Evolutionary conservation across 2,113 vertebrate genomes (phyloP).

Genomic region (Chaetura pelagica): DNA sequence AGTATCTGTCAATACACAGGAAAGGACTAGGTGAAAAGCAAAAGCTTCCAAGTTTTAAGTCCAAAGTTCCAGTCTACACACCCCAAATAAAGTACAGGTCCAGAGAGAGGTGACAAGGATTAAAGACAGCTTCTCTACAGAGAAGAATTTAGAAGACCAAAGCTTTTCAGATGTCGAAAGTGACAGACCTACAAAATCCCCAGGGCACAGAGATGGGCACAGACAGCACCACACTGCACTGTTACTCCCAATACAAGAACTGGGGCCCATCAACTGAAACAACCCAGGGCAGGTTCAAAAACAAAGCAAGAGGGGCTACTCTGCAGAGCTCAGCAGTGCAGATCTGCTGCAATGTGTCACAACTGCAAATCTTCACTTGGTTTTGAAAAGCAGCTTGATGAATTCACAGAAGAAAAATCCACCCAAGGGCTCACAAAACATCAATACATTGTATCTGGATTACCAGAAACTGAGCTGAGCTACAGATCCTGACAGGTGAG

Average conservation of each 20-base stretch:
- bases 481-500: background rate
- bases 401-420: background rate
- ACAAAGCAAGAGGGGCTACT: background rate
- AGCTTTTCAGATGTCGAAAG: background rate
- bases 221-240: background rate
- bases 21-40: background rate
- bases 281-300: accelerated
- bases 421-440: background rate
- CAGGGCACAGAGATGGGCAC: background rate
- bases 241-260: background rate
- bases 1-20: background rate
- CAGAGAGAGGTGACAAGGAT: background rate
- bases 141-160: background rate
- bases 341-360: accelerated
- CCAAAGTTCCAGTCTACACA: background rate
- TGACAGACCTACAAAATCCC: background rate
- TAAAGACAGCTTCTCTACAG: background rate
- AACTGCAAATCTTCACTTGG: background rate
- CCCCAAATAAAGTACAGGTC: background rate
- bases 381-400: background rate
- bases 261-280: background rate
- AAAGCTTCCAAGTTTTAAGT: background rate
- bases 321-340: accelerated
- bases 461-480: background rate
- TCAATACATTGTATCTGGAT: background rate